Percentiles rank a stretch among this genome's conserved stretches.
Conservation (phyloP, 2,113 vertebrate genomes). For the Willisornis vidua region DNA sequence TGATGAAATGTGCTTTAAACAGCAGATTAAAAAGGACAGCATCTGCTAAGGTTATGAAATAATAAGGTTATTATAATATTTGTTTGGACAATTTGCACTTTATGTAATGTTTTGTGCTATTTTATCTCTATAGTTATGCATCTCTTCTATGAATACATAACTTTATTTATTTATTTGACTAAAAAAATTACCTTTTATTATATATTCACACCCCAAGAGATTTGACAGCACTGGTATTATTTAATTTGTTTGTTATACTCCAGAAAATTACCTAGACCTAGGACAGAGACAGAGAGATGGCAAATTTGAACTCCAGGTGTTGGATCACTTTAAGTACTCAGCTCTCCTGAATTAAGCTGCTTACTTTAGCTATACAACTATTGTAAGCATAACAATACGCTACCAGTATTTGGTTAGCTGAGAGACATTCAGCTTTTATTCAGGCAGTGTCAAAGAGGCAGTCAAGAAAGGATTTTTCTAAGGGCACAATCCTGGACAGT, state of each 20-base stretch:
- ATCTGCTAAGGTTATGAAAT: neutral
- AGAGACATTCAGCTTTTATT: neutral
- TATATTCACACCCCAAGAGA: neutral
- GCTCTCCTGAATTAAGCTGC: neutral
- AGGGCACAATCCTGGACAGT: neutral
- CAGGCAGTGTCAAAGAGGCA: neutral
- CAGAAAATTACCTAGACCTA: neutral
- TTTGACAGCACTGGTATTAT: neutral
- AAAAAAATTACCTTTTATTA: neutral
- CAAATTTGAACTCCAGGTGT: neutral
- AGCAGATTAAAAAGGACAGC: neutral
- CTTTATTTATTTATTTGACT: neutral
- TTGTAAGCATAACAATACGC: neutral
- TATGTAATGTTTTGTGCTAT: neutral
- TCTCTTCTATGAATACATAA: neutral
- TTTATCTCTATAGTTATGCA: neutral
- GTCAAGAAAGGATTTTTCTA: neutral
- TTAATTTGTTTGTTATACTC: neutral
- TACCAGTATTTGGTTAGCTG: neutral
- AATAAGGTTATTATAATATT: neutral
- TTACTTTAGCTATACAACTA: neutral
- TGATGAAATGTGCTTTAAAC: neutral
- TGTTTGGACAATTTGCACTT: neutral
- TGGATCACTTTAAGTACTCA: neutral
- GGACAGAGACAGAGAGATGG: neutral